These are phyloP conservation scores for Protophormia terraenovae DNA, from an alignment of 2,888 invertebrate species.

Conservation along the genomic window DNA sequence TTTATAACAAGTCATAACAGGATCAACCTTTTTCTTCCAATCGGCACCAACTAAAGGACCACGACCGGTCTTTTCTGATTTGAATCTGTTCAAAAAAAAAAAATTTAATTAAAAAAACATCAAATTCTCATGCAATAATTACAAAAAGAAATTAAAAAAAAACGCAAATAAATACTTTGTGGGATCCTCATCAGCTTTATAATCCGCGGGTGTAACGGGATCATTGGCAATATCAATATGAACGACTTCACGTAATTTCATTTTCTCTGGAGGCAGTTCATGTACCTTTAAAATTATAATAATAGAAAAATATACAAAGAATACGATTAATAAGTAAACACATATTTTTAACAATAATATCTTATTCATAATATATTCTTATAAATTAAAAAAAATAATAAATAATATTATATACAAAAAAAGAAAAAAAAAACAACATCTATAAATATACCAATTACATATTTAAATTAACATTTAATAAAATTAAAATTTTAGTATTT, in stretches of 20 bases:
- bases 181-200: constrained; percentile 93
- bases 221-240: constrained; percentile 98
- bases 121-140: background rate
- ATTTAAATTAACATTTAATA: too few relatives aligned
- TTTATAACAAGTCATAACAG: constrained; percentile 99
- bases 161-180: constrained; percentile 72
- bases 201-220: constrained; percentile 89
- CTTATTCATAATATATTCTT: too few relatives aligned
- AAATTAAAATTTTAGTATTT: background rate
- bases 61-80: constrained; percentile 95
- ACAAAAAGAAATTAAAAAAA: background rate
- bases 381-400: constrained; percentile 12
- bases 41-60: constrained; percentile 91
- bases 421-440: background rate
- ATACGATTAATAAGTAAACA: too few relatives aligned
- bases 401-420: background rate
- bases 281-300: constrained; percentile 87
- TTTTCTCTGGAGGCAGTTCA: constrained; percentile 92
- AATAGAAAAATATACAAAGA: too few relatives aligned
- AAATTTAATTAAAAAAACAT: constrained; percentile 1
- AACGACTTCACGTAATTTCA: constrained; percentile 93
- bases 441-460: constrained; percentile 22
- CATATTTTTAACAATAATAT: too few relatives aligned
- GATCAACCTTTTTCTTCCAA: constrained; percentile 90
- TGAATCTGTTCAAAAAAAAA: constrained; percentile 84